Percentiles rank a stretch among this genome's conserved stretches.
These are phyloP conservation scores for Rhamphomyia laevipes DNA, from an alignment of 2,888 invertebrate species.

Conservation along the genomic window DNA sequence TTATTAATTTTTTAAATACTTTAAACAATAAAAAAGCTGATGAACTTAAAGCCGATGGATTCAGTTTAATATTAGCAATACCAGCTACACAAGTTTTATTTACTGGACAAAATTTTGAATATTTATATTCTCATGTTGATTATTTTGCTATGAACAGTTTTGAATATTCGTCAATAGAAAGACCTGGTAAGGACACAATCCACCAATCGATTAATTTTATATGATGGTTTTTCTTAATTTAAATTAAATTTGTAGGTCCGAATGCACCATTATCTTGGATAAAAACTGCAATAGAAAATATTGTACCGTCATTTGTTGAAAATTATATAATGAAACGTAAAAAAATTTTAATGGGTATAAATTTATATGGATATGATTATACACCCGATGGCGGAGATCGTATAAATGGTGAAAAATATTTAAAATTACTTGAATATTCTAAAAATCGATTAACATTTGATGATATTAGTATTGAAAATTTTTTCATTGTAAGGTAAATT, in stretches of 20 bases:
- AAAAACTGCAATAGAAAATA: slow-evolving; percentile 56
- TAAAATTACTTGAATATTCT: slow-evolving; percentile 59
- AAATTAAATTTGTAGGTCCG: slow-evolving; percentile 46
- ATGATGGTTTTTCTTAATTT: not conserved
- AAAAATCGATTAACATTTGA: slow-evolving; percentile 71
- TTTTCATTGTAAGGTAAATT: slow-evolving; percentile 70
- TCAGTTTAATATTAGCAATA: slow-evolving; percentile 60
- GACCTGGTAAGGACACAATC: slow-evolving; percentile 47
- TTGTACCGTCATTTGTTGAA: slow-evolving; percentile 48
- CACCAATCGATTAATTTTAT: not conserved
- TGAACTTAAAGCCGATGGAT: slow-evolving; percentile 20
- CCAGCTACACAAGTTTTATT: slow-evolving; percentile 53
- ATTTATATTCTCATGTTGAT: slow-evolving; percentile 62
- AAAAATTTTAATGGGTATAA: slow-evolving; percentile 82
- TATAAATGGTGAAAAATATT: slow-evolving; percentile 63
- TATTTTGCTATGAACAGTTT: slow-evolving; percentile 93
- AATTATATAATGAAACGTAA: slow-evolving; percentile 43
- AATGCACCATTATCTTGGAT: slow-evolving; percentile 84
- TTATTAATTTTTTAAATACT: too few species aligned
- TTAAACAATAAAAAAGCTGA: too few species aligned
- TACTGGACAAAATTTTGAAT: slow-evolving; percentile 60
- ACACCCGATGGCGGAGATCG: slow-evolving; percentile 72
- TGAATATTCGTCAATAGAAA: slow-evolving; percentile 73
- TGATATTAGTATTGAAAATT: slow-evolving; percentile 68
- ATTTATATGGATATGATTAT: slow-evolving; percentile 89